Evolutionary conservation across 2,113 vertebrate species (phyloP), one percentile per base, ranked within the genome.

Genomic region (Pipa parva): DNA sequence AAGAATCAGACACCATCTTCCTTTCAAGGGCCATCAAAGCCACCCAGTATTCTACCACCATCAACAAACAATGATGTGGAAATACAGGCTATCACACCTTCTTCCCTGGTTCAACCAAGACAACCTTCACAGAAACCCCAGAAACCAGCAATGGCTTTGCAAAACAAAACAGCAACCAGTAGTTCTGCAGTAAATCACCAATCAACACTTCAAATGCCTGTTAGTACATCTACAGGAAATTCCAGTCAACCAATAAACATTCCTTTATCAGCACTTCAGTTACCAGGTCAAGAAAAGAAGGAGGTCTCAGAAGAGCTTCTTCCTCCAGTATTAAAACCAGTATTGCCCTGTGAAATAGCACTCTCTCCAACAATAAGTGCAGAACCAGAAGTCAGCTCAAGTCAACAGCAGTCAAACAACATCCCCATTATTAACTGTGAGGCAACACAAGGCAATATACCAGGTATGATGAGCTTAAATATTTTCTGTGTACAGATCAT

Each of bases 301-400:
- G 59, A 63, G 29, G 66, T 73, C 1, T 20, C 85, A 1, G 91
- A 91, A 46, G 90, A 92, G 22, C 76, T 81, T 18, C 71, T 80
- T 15, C 76, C 74, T 0, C 80, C 86, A 0, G 58, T 81, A 1
- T 73, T 80, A 0, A 85, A 81, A 46, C 74, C 82, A 39, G 70
- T 75, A 5, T 65, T 79, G 0, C 81, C 81, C 0, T 74, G 75
- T 1, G 91, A 92, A 27, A 55, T 63, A 15, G 83, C 79, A 0
- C 7, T 82, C 27, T 90, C 89, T 0, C 88, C 89, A 2, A 80
- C 76, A 0, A 75, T 87, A 63, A 88, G 84, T 15, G 9, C 87
- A 0, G 90, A 93, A 66, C 90, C 89, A 0, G 91, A 92, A 80
- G 88, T 92, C 77, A 91, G 88, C 78, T 90, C 89, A 70, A 91